Evolutionary conservation across 2,113 vertebrate species (phyloP).

Genomic region (Ahaetulla prasina): DNA sequence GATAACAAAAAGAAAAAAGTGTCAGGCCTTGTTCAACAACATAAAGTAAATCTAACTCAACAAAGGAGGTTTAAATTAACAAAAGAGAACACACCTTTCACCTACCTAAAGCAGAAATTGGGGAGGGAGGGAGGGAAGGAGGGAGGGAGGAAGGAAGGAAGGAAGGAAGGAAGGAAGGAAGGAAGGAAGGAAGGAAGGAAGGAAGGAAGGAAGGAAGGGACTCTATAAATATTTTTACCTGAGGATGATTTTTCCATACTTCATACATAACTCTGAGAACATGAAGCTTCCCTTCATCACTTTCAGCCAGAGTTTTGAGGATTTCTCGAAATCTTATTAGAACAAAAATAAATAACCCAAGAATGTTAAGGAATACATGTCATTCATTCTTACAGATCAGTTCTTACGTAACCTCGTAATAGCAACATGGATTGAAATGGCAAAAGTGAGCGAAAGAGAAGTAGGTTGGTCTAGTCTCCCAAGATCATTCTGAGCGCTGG

Average conservation of each 20-base stretch:
- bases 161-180: too few relatives aligned
- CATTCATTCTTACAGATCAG: background rate
- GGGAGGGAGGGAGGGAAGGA: background rate
- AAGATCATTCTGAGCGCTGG: background rate
- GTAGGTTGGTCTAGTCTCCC: background rate
- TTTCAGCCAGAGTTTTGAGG: conserved; percentile 87
- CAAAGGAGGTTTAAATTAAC: background rate
- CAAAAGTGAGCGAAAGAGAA: background rate
- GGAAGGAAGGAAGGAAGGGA: background rate
- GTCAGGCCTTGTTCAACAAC: background rate
- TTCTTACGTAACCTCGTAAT: background rate
- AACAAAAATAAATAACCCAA: conserved; percentile 17
- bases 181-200: background rate
- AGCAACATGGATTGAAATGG: background rate
- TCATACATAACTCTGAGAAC: conserved; percentile 92
- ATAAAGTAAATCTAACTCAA: background rate
- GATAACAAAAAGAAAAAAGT: background rate
- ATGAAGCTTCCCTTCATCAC: conserved; percentile 94
- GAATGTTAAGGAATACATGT: background rate
- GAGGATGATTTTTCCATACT: conserved; percentile 92
- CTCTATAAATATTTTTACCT: conserved; percentile 72
- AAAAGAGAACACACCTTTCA: background rate
- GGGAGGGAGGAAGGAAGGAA: background rate
- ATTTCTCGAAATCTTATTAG: conserved; percentile 91
- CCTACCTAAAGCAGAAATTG: background rate